Base-by-base conservation (phyloP, 2,888 invertebrate genomes). In the Lamellibrachia satsuma region DNA sequence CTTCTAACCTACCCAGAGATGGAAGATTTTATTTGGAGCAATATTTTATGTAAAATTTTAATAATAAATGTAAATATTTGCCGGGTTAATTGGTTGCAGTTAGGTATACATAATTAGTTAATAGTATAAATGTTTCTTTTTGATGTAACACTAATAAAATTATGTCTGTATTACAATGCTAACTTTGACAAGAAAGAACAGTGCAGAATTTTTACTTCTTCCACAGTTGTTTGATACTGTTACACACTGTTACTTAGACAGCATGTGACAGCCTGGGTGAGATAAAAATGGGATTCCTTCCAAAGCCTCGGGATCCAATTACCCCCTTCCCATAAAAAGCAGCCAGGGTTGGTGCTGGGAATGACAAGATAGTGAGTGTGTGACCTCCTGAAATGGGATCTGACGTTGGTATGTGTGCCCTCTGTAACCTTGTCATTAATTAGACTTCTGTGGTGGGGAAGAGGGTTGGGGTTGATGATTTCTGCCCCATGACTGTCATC, bases 221-320 rank as follows among this genome's bases (percentile, higher is more conserved):
- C 75, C 75, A 22, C 75, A 22, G 75, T 75, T 75, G 75, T 75
- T 75, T 75, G 75, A 75, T 75, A 75, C 75, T 75, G 75, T 75
- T 75, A 75, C n/a, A n/a, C n/a, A 75, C 75, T 75, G 75, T 75
- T n/a, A 75, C 75, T 75, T 75, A 75, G 75, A 22, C 75, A 75
- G 75, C 75, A 75, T 75, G 75, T 75, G 75, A 75, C 75, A 75
- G 75, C 75, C 75, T 75, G 75, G 75, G 15, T 75, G 75, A 75
- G 75, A 75, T 75, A 75, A 75, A 75, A 75, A 75, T 75, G 75
- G 75, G 75, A 75, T 75, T 75, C 75, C 75, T 75, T 75, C 75
- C 75, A 75, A 75, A 75, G 75, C 75, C 75, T 75, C 15, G 1
- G 75, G 75, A 75, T 75, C 75, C 75, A 75, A 75, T 75, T 75